Evolutionary conservation across 2,113 vertebrate genomes (phyloP).

Genomic region (Heterocephalus glaber): DNA sequence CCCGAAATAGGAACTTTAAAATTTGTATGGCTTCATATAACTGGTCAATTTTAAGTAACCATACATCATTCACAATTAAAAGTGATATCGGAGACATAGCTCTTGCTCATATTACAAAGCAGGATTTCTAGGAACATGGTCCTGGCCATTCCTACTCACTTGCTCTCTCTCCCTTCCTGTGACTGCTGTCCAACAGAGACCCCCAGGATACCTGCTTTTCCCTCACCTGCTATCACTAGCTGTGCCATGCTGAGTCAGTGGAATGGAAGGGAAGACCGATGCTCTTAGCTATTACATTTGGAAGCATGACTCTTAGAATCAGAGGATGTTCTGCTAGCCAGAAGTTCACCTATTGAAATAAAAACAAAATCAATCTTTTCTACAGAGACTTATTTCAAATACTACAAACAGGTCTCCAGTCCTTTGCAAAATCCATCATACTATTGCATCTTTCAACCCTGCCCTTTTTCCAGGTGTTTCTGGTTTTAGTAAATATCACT

Average conservation of each 20-base stretch:
- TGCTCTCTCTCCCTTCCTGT: too few species aligned
- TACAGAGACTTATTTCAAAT: not conserved
- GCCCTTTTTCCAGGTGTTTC: not conserved
- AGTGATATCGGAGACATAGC: not conserved
- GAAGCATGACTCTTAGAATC: not conserved
- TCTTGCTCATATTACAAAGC: not conserved
- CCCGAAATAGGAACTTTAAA: not conserved
- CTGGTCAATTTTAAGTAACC: not conserved
- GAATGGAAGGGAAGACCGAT: not conserved
- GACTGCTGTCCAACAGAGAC: not conserved
- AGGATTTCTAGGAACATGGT: not conserved
- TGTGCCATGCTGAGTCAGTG: not conserved
- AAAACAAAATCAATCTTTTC: not conserved
- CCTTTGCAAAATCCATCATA: not conserved
- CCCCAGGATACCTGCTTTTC: too few species aligned
- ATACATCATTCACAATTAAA: not conserved
- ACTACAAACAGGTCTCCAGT: not conserved
- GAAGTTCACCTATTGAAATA: not conserved
- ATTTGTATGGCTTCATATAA: not conserved
- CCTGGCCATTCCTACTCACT: rapidly evolving
- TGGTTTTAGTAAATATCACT: not conserved
- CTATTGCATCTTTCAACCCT: too few species aligned
- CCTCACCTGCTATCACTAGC: not conserved
- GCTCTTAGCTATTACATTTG: too few species aligned
- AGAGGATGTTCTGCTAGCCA: not conserved